Conservation (phyloP, 2,888 invertebrate species). For the Scaptodrosophila latifasciaeformis region DNA sequence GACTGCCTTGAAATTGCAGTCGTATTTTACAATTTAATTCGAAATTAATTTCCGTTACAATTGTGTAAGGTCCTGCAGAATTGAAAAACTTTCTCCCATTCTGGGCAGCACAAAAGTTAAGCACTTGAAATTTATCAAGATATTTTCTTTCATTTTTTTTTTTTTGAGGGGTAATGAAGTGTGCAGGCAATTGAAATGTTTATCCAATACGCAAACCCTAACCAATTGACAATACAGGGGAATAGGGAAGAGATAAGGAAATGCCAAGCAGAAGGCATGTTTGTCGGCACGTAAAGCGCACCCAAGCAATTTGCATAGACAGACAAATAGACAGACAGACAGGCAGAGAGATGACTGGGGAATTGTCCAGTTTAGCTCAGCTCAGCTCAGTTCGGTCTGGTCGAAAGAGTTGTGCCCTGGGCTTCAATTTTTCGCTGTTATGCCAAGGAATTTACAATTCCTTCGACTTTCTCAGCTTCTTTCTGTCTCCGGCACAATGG, state of each 20-base stretch:
- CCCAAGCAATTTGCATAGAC: not conserved
- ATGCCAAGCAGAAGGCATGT: no score
- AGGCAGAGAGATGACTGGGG: constrained; percentile 5
- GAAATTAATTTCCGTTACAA: constrained; percentile 51
- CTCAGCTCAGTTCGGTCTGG: no score
- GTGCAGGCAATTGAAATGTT: constrained; percentile 61
- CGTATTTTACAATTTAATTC: constrained; percentile 39
- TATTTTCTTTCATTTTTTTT: no score
- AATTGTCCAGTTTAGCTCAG: no score
- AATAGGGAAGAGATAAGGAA: no score
- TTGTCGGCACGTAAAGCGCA: no score
- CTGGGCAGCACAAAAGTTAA: constrained; percentile 13
- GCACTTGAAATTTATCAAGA: no score
- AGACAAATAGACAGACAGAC: not conserved
- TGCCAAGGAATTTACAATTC: constrained; percentile 19
- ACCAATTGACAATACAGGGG: no score
- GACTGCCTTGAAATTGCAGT: constrained; percentile 18
- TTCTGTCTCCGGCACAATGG: constrained; percentile 34
- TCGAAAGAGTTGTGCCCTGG: no score
- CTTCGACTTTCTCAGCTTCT: constrained; percentile 27
- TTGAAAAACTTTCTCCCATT: constrained; percentile 53
- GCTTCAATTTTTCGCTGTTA: no score
- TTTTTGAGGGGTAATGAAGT: constrained; percentile 58
- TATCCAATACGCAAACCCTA: constrained; percentile 61
- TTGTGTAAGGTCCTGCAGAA: constrained; percentile 12